Evolutionary conservation across 2,888 invertebrate genomes (phyloP).

Genomic region (Tenthredo notha): DNA sequence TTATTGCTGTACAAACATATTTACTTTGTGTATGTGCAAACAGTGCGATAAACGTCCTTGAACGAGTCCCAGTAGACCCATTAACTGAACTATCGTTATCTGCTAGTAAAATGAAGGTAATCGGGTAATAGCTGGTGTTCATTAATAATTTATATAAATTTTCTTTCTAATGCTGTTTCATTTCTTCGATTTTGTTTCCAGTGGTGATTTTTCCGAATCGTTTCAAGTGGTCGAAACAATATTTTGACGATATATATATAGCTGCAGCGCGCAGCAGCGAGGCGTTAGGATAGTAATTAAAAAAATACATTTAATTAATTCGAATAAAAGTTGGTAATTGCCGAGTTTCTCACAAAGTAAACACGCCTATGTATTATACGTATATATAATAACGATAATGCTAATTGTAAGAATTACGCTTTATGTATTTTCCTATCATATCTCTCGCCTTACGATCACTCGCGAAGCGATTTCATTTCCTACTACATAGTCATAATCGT

Average conservation of each 20-base stretch:
- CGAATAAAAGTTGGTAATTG: slow-evolving; percentile 73
- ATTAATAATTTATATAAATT: slow-evolving; percentile 13
- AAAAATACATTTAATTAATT: slow-evolving; percentile 59
- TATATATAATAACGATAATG: slow-evolving; percentile 35
- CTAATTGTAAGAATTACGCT: slow-evolving; percentile 36
- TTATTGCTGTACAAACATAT: slow-evolving; percentile 29
- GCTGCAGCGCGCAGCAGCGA: neutral
- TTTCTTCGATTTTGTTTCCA: neutral
- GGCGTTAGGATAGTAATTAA: neutral
- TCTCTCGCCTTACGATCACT: slow-evolving; percentile 10
- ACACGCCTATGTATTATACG: slow-evolving; percentile 21
- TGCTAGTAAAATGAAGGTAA: slow-evolving; percentile 8
- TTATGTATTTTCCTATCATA: slow-evolving; percentile 32
- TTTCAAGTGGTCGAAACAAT: neutral
- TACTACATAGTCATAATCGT: slow-evolving; percentile 13
- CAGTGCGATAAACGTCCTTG: slow-evolving; percentile 23
- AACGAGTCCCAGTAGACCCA: slow-evolving; percentile 58
- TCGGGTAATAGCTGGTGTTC: slow-evolving; percentile 17
- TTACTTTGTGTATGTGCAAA: neutral
- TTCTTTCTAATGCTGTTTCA: neutral
- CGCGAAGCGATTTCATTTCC: slow-evolving; percentile 43
- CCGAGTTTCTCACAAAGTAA: slow-evolving; percentile 75
- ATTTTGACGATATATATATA: neutral
- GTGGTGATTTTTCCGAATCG: neutral
- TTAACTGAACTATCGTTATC: slow-evolving; percentile 65